phyloP scores from a whole-genome alignment of 2,888 invertebrate genomes.

The Thalpophila matura region DNA sequence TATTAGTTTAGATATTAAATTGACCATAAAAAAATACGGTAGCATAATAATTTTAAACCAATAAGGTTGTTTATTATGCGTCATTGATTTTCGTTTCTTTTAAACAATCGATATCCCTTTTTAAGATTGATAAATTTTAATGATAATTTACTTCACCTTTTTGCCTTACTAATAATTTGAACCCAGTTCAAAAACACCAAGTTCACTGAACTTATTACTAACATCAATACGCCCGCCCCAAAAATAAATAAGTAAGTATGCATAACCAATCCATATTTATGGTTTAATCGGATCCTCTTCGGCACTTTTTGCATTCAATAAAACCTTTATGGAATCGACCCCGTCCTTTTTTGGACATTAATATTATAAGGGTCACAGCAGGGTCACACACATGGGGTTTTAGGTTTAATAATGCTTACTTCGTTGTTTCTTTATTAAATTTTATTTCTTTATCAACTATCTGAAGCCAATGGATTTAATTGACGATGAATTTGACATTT shows the following conservation, averaged over 20 bases:
- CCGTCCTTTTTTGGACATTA: conserved; percentile 43
- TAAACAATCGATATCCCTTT: neutral
- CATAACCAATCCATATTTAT: conserved; percentile 27
- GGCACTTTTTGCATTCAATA: conserved; percentile 38
- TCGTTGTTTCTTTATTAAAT: conserved; percentile 31
- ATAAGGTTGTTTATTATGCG: neutral
- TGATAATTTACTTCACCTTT: too few species aligned
- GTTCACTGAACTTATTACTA: conserved; percentile 30
- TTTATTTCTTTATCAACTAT: conserved; percentile 37
- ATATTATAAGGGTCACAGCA: conserved; percentile 40
- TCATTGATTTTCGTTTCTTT: neutral
- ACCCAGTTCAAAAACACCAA: neutral
- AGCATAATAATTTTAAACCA: too few species aligned
- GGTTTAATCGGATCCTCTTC: conserved; percentile 23
- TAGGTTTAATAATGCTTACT: conserved; percentile 11
- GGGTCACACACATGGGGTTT: conserved; percentile 19
- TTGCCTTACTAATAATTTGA: neutral
- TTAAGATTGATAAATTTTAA: neutral
- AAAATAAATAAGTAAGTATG: neutral
- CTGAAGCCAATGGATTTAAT: conserved; percentile 8
- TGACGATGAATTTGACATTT: neutral
- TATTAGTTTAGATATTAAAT: too few species aligned
- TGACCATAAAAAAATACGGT: too few species aligned
- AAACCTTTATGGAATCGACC: conserved; percentile 35
- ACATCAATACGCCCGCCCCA: neutral